Base-by-base conservation (phyloP, 2,888 invertebrate genomes). In the Clanis bilineata region DNA sequence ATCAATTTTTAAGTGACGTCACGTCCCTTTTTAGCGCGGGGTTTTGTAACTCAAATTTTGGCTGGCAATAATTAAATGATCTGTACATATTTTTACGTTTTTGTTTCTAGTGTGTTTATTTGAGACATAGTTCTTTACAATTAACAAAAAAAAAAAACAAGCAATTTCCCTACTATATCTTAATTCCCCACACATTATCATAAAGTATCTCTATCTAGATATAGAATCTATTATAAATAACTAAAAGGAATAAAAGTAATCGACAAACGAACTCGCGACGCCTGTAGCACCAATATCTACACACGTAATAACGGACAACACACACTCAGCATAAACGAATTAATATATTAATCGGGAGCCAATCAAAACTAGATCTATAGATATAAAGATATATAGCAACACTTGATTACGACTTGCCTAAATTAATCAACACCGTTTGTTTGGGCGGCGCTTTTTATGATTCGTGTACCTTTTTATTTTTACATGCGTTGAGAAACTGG, bases 341-440 rank as follows among this genome's bases (percentile, higher is more conserved):
- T 84, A 83, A 83, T 72, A 78, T 2, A 77, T 72, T 79, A 81
- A 86, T 85, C 82, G 78, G 71, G 72, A 79, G 76, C 78, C 82
- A 86, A 90, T 90, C 87, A 80, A 76, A 82, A 79, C 66, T 66
- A 82, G 84, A 86, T 87, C 76, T 74, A 68, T 77, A 80, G 85
- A 88, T 86, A 88, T 86, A 83, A 88, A 82, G 75, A 85, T 86
- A 82, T 82, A 76, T 76, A 65, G 67, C 69, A 70, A 74, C 77
- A 76, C 77, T 78, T 78, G 73, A 82, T 82, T 79, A 80, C 63
- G 62, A 65, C 71, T 69, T 74, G 69, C 65, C 76, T 80, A 79
- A 81, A 83, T 82, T 82, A 84, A 83, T 83, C 81, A 83, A 77
- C 70, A 55, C 69, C 69, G 73, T 74, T 71, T 69, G 66, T 65